phyloP scores from a whole-genome alignment of 2,888 invertebrate genomes.

The Diaphora mendica region DNA sequence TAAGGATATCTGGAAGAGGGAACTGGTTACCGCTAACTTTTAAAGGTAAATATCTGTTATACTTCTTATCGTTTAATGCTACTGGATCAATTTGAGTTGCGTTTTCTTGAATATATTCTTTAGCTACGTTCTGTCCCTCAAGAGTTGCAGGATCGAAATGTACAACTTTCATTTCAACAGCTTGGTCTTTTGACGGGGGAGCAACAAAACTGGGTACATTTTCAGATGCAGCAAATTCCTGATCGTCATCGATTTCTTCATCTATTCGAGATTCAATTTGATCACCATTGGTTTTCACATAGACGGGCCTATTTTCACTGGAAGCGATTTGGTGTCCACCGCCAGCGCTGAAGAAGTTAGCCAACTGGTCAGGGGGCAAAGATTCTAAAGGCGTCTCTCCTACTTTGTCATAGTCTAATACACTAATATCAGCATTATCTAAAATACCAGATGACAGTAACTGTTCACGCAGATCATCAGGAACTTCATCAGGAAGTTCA shows the following conservation, averaged over 20 bases:
- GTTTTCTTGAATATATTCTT: constrained; percentile 90
- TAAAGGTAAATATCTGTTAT: constrained; percentile 93
- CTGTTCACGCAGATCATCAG: constrained; percentile 94
- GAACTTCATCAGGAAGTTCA: constrained; percentile 94
- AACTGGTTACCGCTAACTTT: constrained; percentile 95
- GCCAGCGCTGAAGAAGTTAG: constrained; percentile 94
- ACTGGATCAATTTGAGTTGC: constrained; percentile 92
- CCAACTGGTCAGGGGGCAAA: constrained; percentile 93
- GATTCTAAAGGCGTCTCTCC: constrained; percentile 94
- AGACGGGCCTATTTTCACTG: constrained; percentile 89
- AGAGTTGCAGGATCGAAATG: constrained; percentile 92
- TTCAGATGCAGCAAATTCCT: constrained; percentile 87
- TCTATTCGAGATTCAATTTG: constrained; percentile 82
- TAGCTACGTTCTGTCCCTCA: constrained; percentile 90
- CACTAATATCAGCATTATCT: constrained; percentile 94
- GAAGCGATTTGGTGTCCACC: constrained; percentile 90
- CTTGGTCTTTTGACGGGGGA: constrained; percentile 77
- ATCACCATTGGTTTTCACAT: constrained; percentile 88
- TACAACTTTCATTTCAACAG: constrained; percentile 94
- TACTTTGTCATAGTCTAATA: constrained; percentile 95
- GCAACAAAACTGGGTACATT: constrained; percentile 75
- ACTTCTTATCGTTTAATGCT: constrained; percentile 90
- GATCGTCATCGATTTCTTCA: constrained; percentile 81
- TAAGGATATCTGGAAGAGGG: constrained; percentile 92
- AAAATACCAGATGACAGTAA: constrained; percentile 94